These are phyloP conservation scores for Shargacucullia verbasci DNA, from an alignment of 2,888 invertebrate genomes.

Conservation along the genomic window DNA sequence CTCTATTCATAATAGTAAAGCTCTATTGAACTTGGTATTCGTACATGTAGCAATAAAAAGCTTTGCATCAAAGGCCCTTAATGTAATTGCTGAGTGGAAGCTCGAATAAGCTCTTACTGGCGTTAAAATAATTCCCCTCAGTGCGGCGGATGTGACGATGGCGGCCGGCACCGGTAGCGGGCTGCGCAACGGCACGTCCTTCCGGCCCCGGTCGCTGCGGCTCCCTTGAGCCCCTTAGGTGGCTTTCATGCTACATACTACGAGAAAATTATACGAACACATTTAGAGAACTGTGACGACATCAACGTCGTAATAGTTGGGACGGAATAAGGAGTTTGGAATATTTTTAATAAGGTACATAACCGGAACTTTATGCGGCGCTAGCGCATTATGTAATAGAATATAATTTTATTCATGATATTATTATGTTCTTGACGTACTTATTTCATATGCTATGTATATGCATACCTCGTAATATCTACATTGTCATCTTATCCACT, in stretches of 20 bases:
- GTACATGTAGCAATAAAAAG: constrained; percentile 62
- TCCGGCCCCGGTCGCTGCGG: constrained; percentile 66
- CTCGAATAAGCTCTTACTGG: constrained; percentile 64
- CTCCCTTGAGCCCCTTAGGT: constrained; percentile 68
- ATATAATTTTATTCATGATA: not conserved
- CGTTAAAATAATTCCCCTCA: constrained; percentile 75
- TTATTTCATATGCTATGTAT: too few species aligned
- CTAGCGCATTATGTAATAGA: not conserved
- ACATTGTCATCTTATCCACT: too few species aligned
- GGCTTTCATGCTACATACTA: constrained; percentile 65
- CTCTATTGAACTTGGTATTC: constrained; percentile 59
- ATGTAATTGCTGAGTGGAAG: constrained; percentile 69
- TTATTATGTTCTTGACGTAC: not conserved
- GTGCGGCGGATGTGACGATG: constrained; percentile 72
- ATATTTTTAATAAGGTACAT: constrained; percentile 6
- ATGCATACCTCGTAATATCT: too few species aligned
- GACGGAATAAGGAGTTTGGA: constrained; percentile 18
- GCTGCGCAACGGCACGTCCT: constrained; percentile 73
- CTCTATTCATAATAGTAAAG: constrained; percentile 54
- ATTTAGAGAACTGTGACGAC: constrained; percentile 57
- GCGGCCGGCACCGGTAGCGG: constrained; percentile 68
- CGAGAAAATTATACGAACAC: constrained; percentile 66
- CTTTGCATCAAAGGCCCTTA: constrained; percentile 66
- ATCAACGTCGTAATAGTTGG: constrained; percentile 35
- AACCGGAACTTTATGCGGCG: not conserved